Evolutionary conservation across 2,888 invertebrate species (phyloP).

Genomic region (Coelinius sp.): DNA sequence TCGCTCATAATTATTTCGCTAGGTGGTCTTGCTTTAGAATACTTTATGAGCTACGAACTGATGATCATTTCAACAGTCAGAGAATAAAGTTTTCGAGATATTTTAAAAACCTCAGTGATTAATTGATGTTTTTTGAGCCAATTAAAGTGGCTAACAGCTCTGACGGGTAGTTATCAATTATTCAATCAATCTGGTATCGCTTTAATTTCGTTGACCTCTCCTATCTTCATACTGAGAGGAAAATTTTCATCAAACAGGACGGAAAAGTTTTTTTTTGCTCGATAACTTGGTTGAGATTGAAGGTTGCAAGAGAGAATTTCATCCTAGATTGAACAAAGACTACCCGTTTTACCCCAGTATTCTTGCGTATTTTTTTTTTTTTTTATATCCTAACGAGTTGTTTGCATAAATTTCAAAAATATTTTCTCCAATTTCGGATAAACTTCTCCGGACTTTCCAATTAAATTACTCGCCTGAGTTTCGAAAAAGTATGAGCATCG

Average conservation of each 20-base stretch:
- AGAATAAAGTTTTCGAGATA: background rate
- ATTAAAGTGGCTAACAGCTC: background rate
- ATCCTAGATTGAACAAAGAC: background rate
- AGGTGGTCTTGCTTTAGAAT: background rate
- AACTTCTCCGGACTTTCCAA: no score
- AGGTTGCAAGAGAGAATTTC: no score
- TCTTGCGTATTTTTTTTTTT: background rate
- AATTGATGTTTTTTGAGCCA: slow-evolving; percentile 5
- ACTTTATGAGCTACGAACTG: background rate
- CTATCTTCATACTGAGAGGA: no score
- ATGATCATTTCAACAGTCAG: background rate
- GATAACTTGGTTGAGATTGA: no score
- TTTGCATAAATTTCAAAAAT: background rate
- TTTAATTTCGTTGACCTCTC: no score
- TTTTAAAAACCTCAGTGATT: background rate
- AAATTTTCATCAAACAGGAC: no score
- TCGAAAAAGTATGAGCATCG: no score
- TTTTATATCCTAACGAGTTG: background rate
- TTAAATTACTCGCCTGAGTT: no score
- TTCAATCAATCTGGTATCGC: no score
- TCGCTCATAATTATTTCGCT: background rate
- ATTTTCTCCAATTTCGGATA: background rate
- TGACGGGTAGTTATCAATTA: no score
- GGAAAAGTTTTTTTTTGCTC: no score
- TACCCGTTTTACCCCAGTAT: background rate